Evolutionary conservation across 2,888 invertebrate species (phyloP).

Genomic region (Apotomis capreana): DNA sequence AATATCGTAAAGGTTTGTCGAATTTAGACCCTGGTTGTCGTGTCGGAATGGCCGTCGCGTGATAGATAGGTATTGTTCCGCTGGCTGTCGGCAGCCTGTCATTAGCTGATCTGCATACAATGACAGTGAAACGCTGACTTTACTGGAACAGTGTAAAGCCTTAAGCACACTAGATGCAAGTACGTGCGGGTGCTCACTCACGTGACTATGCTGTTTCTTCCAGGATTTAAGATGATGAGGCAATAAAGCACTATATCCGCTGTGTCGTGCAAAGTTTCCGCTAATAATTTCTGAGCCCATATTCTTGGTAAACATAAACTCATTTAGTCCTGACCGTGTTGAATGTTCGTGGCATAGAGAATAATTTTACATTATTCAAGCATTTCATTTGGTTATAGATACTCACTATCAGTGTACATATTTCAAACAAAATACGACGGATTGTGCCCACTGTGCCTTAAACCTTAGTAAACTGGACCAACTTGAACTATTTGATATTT

Average conservation of each 20-base stretch:
- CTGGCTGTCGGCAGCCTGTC: conserved; percentile 24
- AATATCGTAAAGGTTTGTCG: no score
- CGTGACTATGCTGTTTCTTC: no score
- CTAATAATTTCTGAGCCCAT: no score
- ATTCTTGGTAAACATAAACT: no score
- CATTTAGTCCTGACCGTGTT: no score
- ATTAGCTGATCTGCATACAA: conserved; percentile 54
- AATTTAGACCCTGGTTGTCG: neutral
- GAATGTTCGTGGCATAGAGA: no score
- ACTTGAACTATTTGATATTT: conserved; percentile 38
- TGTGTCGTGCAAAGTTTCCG: no score
- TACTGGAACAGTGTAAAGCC: conserved; percentile 1
- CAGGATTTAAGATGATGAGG: neutral
- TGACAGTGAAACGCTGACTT: conserved; percentile 41
- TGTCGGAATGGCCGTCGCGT: conserved; percentile 1
- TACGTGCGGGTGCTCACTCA: neutral
- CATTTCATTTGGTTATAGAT: no score
- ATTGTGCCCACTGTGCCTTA: conserved; percentile 1
- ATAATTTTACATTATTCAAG: no score
- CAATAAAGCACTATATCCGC: no score
- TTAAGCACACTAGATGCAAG: conserved; percentile 2
- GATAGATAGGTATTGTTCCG: conserved; percentile 10
- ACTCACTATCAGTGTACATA: no score
- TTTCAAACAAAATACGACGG: no score
- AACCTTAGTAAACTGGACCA: conserved; percentile 21